Evolutionary conservation across 2,797 vertebrate genomes (phyloP), one percentile per base, ranked within the genome.

Genomic region (Hyperoplus lanceolatus): DNA sequence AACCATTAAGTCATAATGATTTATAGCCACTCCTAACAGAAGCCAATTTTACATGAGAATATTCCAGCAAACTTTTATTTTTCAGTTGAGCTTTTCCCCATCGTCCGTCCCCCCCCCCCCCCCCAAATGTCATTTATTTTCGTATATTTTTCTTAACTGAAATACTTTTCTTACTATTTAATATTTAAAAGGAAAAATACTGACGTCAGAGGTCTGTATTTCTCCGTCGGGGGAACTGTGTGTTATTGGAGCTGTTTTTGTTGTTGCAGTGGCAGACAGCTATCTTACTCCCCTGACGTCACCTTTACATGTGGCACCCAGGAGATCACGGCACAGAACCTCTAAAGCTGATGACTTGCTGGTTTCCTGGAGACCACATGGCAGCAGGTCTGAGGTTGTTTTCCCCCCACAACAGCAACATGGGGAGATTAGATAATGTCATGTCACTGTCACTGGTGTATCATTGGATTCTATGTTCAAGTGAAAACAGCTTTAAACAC

Each of bases 201-300:
- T 86, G 83, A 82, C 67, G 59, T 90, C 78, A 70, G 15, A 29
- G 29, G 29, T 29, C 29, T 29, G 29, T 29, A 29, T n/a, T 49
- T 21, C 59, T 69, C 63, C 55, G 41, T 68, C 14, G 11, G 46
- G 74, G 79, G 69, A 64, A 21, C 54, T 50, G 69, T 2, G 68
- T 92, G 90, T 90, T 89, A 91, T 73, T 69, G 59, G 86, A 90
- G 81, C 80, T 89, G 90, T 87, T 94, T 87, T 90, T 93, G 90
- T 90, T 91, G 73, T 89, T 81, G 85, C 48, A 45, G 54, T 63
- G 50, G 50, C 72, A 49, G 50, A 48, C 72, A 46, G 73, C 51
- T 82, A 83, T 84, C 82, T 68, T 2, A n/a, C 86, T 90, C 80
- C 84, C 91, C 79, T 90, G 91, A 93, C 86, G 82, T 94, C 92